A percentile compares a stretch with the other conserved stretches of the same genome.
Conservation (phyloP, 2,113 vertebrate genomes). For the Ursus arctos region DNA sequence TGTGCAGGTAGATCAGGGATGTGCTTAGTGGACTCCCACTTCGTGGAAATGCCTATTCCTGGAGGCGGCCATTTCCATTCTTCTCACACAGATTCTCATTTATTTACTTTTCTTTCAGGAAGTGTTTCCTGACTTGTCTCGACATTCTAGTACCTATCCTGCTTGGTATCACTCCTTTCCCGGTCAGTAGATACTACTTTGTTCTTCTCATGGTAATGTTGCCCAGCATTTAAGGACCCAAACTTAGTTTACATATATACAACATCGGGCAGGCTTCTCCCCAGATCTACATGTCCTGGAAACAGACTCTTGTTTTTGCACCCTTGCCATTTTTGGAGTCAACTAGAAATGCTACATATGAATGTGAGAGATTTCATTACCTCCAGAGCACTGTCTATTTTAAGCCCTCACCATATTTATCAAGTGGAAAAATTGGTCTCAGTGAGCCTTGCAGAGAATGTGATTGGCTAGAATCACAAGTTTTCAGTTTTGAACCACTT, state of each 20-base stretch:
- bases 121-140: background rate
- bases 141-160: background rate
- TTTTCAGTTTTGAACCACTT: conserved; percentile 68
- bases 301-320: conserved; percentile 26
- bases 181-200: background rate
- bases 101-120: background rate
- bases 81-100: background rate
- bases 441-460: conserved; percentile 19
- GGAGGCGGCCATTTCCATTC: background rate
- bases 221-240: background rate
- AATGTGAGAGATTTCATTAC: conserved; percentile 37
- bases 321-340: conserved; percentile 40
- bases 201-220: background rate
- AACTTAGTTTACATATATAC: background rate
- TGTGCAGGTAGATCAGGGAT: background rate
- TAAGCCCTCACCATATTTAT: conserved; percentile 61
- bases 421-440: conserved; percentile 61
- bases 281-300: background rate
- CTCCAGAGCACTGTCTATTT: conserved; percentile 53
- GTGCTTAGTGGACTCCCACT: background rate
- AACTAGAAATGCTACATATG: background rate
- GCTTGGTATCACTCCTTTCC: background rate
- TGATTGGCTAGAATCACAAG: conserved; percentile 65
- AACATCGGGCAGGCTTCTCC: background rate
- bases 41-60: background rate